phyloP scores from a whole-genome alignment of 2,797 vertebrate species.

The Bryconaethiops microstoma region DNA sequence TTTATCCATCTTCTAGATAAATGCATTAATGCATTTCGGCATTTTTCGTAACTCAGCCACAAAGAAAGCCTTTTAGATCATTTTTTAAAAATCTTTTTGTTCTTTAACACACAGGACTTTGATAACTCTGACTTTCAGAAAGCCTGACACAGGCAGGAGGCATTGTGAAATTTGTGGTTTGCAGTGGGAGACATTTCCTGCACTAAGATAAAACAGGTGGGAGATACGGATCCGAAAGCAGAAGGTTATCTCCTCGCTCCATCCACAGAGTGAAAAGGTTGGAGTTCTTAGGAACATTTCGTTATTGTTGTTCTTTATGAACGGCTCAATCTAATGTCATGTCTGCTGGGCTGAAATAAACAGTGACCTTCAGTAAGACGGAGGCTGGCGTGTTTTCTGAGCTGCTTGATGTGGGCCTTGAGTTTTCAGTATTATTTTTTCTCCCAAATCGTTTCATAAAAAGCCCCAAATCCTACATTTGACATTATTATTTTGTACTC shows the following conservation, averaged over 20 bases:
- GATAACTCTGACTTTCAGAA: background rate
- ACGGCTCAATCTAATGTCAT: conserved; percentile 28
- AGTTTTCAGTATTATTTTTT: background rate
- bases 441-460: too few species aligned
- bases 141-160: background rate
- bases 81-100: too few species aligned
- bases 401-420: conserved; percentile 7
- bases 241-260: conserved; percentile 52
- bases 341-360: conserved; percentile 66
- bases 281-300: conserved; percentile 36
- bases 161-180: background rate
- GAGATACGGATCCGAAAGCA: conserved; percentile 32
- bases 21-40: too few species aligned
- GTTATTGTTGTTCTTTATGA: conserved; percentile 59
- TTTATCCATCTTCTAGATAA: too few species aligned
- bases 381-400: background rate
- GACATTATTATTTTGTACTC: too few species aligned
- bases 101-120: background rate
- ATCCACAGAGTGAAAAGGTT: conserved; percentile 51
- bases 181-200: background rate
- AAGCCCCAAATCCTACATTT: too few species aligned
- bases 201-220: conserved; percentile 41
- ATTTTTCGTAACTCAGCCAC: too few species aligned
- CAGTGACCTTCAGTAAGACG: conserved; percentile 70
- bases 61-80: too few species aligned